phyloP scores from a whole-genome alignment of 2,113 vertebrate genomes.

The Otolemur garnettii region DNA sequence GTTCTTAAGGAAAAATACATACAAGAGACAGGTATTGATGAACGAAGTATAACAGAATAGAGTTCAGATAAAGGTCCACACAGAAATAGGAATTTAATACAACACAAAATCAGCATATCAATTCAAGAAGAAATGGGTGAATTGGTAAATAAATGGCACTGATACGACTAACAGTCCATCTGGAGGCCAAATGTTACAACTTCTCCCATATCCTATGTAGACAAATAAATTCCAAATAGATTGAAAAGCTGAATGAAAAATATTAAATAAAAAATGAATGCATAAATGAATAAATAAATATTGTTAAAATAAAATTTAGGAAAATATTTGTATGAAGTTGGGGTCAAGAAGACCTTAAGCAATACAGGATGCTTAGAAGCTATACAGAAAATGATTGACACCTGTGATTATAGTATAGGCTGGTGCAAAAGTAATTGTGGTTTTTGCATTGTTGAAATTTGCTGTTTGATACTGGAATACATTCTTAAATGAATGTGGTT shows the following conservation, averaged over 20 bases:
- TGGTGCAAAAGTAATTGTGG: no score
- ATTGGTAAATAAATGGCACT: not conserved
- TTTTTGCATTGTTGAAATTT: no score
- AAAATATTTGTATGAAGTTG: not conserved
- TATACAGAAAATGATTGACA: not conserved
- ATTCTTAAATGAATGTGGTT: no score
- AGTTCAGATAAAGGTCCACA: not conserved
- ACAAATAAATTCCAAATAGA: not conserved
- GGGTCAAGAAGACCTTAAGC: not conserved
- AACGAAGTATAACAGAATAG: not conserved
- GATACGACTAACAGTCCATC: not conserved
- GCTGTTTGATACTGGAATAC: no score
- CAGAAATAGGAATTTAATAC: not conserved
- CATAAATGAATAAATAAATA: not conserved
- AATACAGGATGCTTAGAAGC: not conserved
- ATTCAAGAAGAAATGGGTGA: not conserved
- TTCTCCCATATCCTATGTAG: not conserved
- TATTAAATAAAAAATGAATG: not conserved
- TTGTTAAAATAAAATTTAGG: not conserved
- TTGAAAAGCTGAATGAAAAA: not conserved
- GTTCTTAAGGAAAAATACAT: not conserved
- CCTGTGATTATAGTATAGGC: not conserved
- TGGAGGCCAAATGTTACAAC: not conserved
- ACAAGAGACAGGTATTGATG: not conserved
- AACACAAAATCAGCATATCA: not conserved